Conservation (phyloP, 2,113 vertebrate genomes). For the Prunella himalayana region DNA sequence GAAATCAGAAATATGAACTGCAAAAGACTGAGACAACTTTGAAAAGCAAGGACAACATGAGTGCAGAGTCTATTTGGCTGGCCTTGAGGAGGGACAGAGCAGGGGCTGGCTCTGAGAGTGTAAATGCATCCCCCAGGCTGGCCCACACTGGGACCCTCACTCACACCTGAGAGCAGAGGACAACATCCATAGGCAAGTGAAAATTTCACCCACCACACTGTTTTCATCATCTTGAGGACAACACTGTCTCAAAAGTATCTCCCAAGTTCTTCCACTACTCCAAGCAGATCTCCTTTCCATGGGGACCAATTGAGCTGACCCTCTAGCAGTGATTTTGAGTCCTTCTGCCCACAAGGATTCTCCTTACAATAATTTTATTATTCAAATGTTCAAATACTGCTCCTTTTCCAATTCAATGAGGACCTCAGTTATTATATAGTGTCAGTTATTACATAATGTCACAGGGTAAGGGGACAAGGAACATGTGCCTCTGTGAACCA, state of each 20-base stretch:
- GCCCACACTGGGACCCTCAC: background rate
- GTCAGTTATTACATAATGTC: background rate
- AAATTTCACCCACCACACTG: background rate
- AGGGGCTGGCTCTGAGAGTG: background rate
- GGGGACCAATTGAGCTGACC: background rate
- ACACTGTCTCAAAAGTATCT: background rate
- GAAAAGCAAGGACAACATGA: accelerated
- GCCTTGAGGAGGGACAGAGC: background rate
- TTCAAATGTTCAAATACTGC: background rate
- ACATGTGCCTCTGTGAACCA: background rate
- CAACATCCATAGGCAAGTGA: background rate
- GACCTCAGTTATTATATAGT: background rate
- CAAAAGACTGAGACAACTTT: background rate
- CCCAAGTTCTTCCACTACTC: background rate
- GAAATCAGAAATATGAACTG: background rate
- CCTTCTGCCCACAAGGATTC: background rate
- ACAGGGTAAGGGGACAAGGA: background rate
- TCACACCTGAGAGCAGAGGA: background rate
- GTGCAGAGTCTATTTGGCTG: accelerated
- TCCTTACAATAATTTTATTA: background rate
- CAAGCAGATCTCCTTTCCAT: background rate
- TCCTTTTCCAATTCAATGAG: background rate
- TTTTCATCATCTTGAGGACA: background rate
- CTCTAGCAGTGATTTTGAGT: background rate
- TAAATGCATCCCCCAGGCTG: background rate